phyloP scores from a whole-genome alignment of 2,113 vertebrate species.

The Dromas ardeola region DNA sequence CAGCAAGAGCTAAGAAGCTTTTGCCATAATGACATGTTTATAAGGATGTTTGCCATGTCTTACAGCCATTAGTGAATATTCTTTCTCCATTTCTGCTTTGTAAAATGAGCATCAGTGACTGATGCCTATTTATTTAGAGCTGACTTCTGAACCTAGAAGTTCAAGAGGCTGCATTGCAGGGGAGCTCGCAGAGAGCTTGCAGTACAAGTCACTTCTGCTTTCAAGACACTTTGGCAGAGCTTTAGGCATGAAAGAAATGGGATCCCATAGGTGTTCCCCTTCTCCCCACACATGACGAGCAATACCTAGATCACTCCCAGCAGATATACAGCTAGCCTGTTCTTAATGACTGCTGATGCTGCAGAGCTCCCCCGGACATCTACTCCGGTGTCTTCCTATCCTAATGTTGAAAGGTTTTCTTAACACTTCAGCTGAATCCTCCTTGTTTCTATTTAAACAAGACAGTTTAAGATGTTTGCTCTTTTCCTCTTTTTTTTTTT shows the following conservation, averaged over 20 bases:
- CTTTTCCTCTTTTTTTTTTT: not conserved
- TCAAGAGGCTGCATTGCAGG: not conserved
- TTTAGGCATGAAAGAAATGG: not conserved
- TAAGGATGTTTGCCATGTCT: not conserved
- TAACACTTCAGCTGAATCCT: not conserved
- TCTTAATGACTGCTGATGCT: not conserved
- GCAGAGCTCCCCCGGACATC: not conserved
- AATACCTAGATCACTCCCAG: not conserved
- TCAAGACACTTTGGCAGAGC: not conserved
- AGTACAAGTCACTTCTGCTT: not conserved
- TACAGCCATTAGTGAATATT: not conserved
- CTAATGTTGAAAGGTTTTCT: not conserved
- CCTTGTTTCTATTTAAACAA: not conserved
- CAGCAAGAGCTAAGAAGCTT: not conserved
- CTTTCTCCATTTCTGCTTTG: not conserved
- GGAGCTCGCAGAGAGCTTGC: not conserved
- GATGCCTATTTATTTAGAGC: not conserved
- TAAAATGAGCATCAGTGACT: not conserved
- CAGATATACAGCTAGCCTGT: not conserved
- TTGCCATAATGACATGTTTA: not conserved
- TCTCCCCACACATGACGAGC: not conserved
- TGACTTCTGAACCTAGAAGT: not conserved
- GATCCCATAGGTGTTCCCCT: not conserved
- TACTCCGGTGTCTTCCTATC: not conserved
- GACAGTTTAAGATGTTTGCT: not conserved